phyloP scores from a whole-genome alignment of 1,140 invertebrate species.

The Drosophila prosaltans region DNA sequence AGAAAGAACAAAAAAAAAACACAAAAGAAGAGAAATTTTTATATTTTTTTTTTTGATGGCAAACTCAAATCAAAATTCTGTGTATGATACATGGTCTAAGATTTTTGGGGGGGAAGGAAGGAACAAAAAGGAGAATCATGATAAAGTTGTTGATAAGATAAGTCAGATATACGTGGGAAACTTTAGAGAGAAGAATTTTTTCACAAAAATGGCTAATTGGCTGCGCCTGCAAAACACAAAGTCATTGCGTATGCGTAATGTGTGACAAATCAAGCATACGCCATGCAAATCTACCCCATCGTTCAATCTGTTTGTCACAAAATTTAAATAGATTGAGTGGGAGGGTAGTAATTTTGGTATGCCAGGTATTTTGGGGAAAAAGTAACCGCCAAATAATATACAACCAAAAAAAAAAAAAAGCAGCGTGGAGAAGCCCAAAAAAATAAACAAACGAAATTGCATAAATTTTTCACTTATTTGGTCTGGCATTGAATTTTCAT shows the following conservation, averaged over 20 bases:
- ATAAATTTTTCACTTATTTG: conserved; percentile 77
- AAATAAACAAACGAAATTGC: conserved; percentile 52
- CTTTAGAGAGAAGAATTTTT: conserved; percentile 48
- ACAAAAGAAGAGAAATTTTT: too few species aligned
- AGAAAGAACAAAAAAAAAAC: conserved; percentile 33
- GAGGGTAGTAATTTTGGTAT: not conserved
- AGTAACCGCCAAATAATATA: conserved; percentile 14
- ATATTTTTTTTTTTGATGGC: conserved; percentile 16
- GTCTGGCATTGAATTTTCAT: conserved; percentile 71
- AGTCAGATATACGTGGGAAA: conserved; percentile 21
- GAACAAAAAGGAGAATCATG: not conserved
- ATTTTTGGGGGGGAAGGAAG: not conserved
- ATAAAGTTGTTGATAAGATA: too few species aligned
- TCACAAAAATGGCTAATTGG: conserved; percentile 54
- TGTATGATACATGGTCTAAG: conserved; percentile 59
- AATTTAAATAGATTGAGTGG: conserved; percentile 22
- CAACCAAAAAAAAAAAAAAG: not conserved
- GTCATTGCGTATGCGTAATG: conserved; percentile 70
- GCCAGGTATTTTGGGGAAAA: conserved; percentile 21
- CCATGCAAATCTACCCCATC: conserved; percentile 44
- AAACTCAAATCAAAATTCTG: conserved; percentile 75
- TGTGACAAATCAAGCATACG: conserved; percentile 77
- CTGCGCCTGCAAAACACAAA: conserved; percentile 44
- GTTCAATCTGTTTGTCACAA: conserved; percentile 33
- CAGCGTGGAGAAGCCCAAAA: conserved; percentile 1